Evolutionary conservation across 1,140 invertebrate genomes (phyloP).

Genomic region (Drosophila oshimai): DNA sequence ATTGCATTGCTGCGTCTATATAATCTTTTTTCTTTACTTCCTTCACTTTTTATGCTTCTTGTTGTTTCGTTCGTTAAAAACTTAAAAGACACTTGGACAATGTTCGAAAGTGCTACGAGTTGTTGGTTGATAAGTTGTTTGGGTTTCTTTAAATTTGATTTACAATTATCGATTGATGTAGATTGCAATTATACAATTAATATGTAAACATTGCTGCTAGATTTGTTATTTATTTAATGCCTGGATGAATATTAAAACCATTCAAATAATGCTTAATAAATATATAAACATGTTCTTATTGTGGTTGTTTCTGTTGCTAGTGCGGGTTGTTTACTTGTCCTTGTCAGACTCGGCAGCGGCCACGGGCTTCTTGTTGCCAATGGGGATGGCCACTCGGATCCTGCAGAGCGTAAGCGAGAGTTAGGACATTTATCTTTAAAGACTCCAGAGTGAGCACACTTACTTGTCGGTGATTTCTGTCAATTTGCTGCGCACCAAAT

Average conservation of each 20-base stretch:
- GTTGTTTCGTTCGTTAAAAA: slow-evolving; percentile 71
- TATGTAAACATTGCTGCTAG: slow-evolving; percentile 54
- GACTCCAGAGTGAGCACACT: slow-evolving; percentile 75
- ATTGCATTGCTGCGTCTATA: slow-evolving; percentile 52
- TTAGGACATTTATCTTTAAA: neutral
- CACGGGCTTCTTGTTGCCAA: slow-evolving; percentile 89
- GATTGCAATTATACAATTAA: slow-evolving; percentile 65
- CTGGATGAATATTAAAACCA: slow-evolving; percentile 77
- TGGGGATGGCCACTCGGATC: slow-evolving; percentile 94
- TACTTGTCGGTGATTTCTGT: slow-evolving; percentile 94
- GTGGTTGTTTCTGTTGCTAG: slow-evolving; percentile 51
- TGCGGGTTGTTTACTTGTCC: slow-evolving; percentile 88
- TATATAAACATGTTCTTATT: slow-evolving; percentile 74
- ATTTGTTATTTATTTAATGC: slow-evolving; percentile 72
- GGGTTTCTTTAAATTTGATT: slow-evolving; percentile 31
- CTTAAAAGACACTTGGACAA: slow-evolving; percentile 77
- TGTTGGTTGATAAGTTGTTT: slow-evolving; percentile 39
- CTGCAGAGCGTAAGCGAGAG: too few species aligned
- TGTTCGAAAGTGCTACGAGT: slow-evolving; percentile 63
- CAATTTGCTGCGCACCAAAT: slow-evolving; percentile 93
- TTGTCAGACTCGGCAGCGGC: slow-evolving; percentile 87
- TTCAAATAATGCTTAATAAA: slow-evolving; percentile 80
- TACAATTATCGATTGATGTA: slow-evolving; percentile 54
- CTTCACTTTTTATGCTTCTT: neutral
- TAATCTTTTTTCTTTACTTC: slow-evolving; percentile 13